Percentiles rank a stretch among this genome's conserved stretches.
Conservation (phyloP, 2,888 invertebrate genomes). For the Eumacrocentrus americanus region DNA sequence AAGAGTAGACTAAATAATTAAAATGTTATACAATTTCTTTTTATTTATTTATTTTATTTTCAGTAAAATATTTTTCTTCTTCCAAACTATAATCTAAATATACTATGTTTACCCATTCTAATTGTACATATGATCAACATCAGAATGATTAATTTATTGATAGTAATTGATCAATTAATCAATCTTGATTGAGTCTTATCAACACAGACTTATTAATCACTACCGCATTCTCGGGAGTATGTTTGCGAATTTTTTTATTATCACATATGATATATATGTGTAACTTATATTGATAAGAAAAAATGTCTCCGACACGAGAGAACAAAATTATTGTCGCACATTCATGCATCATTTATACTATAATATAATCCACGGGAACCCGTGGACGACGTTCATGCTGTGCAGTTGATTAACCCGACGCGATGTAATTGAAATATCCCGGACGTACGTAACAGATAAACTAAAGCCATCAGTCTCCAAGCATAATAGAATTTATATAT, state of each 20-base stretch:
- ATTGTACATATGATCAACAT: not conserved
- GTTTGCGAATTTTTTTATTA: not conserved
- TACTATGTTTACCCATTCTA: no score
- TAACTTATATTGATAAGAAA: constrained; percentile 30
- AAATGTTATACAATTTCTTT: no score
- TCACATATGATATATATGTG: not conserved
- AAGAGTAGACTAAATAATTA: not conserved
- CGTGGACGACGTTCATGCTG: constrained; percentile 38
- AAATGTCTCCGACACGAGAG: no score
- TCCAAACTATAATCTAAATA: no score
- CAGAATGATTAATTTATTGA: not conserved
- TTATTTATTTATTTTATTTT: no score
- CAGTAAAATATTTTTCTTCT: no score
- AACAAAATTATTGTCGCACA: no score
- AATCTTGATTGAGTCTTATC: not conserved
- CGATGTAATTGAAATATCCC: constrained; percentile 41
- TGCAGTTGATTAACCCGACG: constrained; percentile 44
- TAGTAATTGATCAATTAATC: not conserved
- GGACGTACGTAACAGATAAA: constrained; percentile 31
- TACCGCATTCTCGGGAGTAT: not conserved
- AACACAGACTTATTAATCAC: not conserved
- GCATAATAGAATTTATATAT: no score
- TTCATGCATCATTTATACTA: no score
- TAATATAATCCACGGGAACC: constrained; percentile 10
- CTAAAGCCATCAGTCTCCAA: no score